Base-by-base conservation (phyloP, 2,797 vertebrate species). In the Lagorchestes hirsutus region DNA sequence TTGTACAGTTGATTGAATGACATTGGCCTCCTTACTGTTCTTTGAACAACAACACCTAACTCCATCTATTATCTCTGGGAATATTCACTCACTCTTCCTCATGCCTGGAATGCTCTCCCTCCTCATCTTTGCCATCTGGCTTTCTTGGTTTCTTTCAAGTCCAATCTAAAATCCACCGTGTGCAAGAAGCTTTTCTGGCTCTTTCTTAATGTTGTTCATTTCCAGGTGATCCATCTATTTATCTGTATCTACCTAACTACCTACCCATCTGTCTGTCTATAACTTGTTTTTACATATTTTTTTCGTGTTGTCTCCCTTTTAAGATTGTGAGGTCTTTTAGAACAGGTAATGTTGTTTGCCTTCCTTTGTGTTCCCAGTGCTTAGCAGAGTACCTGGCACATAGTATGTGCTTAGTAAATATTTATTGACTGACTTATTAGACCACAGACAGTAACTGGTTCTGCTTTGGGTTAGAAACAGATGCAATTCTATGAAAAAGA, bases 401-500 rank as follows among this genome's bases (percentile, higher is more conserved):
- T 46, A 87, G 74, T 27, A 82, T 22, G 40, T 87, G 3, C 9
- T 46, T 50, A 46, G 11, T 87, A 28, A 50, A 3, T 87, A 27
- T 27, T 87, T 87, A 87, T 28, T 50, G 74, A 87, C 40, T 50
- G 6, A 82, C 67, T 6, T 74, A 67, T 74, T 74, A 82, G 6
- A 28, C 9, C 40, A 50, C 40, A 87, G 40, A 40, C 93, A 95
- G 55, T 34, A 34, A 56, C 74, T 91, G 11, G 54, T 95, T 94
- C 87, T 96, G 50, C 58, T 91, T 94, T 92, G 91, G 90, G 95
- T 54, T 94, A 95, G 92, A 96, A 95, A 87, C 54, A 95, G 34
- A 57, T 74, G 55, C 18, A 6, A 93, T 97, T 96, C 50, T 31
- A 90, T 55, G 93, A 93, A 18, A 93, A 95, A 96, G 55, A 93